phyloP scores from a whole-genome alignment of 2,113 vertebrate species.

The Dolichallabes microphthalmus region DNA sequence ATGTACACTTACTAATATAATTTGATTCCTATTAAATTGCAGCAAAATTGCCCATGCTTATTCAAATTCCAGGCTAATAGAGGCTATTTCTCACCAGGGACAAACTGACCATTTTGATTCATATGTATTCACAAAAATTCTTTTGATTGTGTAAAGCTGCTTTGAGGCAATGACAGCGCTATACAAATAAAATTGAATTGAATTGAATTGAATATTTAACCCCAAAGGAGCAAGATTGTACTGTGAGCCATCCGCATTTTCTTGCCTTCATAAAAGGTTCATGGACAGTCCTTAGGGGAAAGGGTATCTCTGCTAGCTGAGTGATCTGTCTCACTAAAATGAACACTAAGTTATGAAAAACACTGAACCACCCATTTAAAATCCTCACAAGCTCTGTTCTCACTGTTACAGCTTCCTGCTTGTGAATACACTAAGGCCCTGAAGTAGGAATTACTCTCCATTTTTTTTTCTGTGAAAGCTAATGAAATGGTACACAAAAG shows the following conservation, averaged over 20 bases:
- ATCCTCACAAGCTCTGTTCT: neutral
- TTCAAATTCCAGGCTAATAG: slow-evolving; percentile 7
- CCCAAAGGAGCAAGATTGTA: neutral
- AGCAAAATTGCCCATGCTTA: neutral
- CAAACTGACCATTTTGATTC: no score
- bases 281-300: neutral
- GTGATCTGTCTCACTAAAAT: neutral
- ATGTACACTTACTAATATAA: neutral
- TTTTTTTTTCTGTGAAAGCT: neutral
- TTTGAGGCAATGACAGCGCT: no score
- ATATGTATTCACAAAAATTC: no score
- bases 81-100: no score
- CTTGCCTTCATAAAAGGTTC: neutral
- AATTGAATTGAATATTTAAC: no score
- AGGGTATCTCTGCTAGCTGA: neutral
- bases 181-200: no score
- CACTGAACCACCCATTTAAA: neutral
- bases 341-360: neutral
- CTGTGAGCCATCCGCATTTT: neutral
- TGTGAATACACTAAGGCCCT: neutral
- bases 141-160: no score
- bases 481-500: slow-evolving; percentile 21
- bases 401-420: slow-evolving; percentile 1
- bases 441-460: slow-evolving; percentile 12
- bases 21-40: neutral